phyloP scores from a whole-genome alignment of 2,888 invertebrate species.

The Brachycybe producta region DNA sequence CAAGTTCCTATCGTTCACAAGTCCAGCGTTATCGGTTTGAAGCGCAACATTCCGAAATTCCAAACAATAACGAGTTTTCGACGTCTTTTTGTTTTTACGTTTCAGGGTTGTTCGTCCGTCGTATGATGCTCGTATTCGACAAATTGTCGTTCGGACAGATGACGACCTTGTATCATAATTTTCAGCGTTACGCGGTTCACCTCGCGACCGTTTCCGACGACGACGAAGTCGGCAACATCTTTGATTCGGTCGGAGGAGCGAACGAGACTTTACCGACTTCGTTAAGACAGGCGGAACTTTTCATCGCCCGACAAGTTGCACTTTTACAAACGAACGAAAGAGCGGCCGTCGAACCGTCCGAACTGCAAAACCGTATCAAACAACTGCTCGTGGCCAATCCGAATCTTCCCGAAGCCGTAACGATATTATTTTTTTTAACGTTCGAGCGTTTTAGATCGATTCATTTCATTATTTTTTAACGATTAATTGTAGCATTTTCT shows the following conservation, averaged over 20 bases:
- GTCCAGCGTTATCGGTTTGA: conserved; percentile 52
- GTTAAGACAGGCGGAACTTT: conserved; percentile 73
- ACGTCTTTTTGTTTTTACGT: conserved; percentile 23
- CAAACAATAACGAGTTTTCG: not conserved
- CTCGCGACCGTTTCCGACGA: conserved; percentile 7
- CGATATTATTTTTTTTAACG: not conserved
- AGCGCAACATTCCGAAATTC: not conserved
- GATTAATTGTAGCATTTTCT: conserved; percentile 61
- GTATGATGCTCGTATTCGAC: conserved; percentile 67
- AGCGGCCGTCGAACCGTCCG: conserved; percentile 59
- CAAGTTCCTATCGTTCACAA: conserved; percentile 47
- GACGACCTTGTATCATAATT: conserved; percentile 56
- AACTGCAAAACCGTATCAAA: conserved; percentile 58
- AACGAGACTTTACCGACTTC: conserved; percentile 36
- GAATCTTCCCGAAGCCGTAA: conserved; percentile 64
- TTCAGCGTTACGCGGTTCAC: conserved; percentile 51
- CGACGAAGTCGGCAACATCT: not conserved
- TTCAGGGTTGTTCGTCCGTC: conserved; percentile 64
- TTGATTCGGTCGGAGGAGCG: not conserved
- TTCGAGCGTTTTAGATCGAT: not conserved
- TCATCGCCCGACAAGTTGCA: conserved; percentile 73
- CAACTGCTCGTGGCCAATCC: conserved; percentile 62
- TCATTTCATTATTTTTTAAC: conserved; percentile 9
- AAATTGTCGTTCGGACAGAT: conserved; percentile 73
- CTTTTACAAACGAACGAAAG: conserved; percentile 67